Percentiles rank a stretch among this genome's conserved stretches.
Evolutionary conservation across 1,140 invertebrate genomes (phyloP).

Genomic region (Paracyclopina nana): DNA sequence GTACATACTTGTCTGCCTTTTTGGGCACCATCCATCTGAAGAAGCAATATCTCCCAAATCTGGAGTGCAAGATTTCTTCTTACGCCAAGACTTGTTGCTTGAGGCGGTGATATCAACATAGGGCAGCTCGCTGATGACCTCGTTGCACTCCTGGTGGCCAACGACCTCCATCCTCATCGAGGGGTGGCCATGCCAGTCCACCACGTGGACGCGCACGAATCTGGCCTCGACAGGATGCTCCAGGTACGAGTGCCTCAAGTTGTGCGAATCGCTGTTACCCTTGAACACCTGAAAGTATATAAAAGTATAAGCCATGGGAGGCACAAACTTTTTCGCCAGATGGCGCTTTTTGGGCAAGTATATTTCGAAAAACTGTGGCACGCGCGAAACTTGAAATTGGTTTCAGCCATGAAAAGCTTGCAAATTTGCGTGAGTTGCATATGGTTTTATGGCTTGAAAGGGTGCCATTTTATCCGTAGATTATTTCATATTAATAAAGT

Average conservation of each 20-base stretch:
- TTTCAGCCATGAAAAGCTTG: too few species aligned
- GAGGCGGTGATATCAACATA: slow-evolving; percentile 33
- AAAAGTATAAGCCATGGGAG: background rate
- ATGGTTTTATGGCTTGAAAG: too few species aligned
- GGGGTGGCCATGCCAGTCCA: slow-evolving; percentile 33
- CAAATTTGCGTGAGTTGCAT: too few species aligned
- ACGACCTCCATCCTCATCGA: slow-evolving; percentile 35
- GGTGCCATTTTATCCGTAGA: too few species aligned
- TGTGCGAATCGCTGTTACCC: slow-evolving; percentile 33
- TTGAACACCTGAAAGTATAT: slow-evolving; percentile 28
- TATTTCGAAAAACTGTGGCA: too few species aligned
- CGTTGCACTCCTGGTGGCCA: slow-evolving; percentile 37
- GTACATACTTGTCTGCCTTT: slow-evolving; percentile 30
- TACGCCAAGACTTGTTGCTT: slow-evolving; percentile 26
- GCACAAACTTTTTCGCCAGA: background rate
- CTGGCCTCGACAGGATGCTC: slow-evolving; percentile 31
- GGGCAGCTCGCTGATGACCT: slow-evolving; percentile 32
- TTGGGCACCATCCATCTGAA: slow-evolving; percentile 35
- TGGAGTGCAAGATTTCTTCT: slow-evolving; percentile 31
- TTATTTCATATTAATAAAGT: too few species aligned
- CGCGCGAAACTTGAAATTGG: too few species aligned
- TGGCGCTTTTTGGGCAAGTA: too few species aligned
- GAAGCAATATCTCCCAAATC: slow-evolving; percentile 34
- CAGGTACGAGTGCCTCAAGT: slow-evolving; percentile 30
- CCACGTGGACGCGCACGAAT: slow-evolving; percentile 34